phyloP scores from a whole-genome alignment of 2,113 vertebrate species.

The Athene cunicularia region DNA sequence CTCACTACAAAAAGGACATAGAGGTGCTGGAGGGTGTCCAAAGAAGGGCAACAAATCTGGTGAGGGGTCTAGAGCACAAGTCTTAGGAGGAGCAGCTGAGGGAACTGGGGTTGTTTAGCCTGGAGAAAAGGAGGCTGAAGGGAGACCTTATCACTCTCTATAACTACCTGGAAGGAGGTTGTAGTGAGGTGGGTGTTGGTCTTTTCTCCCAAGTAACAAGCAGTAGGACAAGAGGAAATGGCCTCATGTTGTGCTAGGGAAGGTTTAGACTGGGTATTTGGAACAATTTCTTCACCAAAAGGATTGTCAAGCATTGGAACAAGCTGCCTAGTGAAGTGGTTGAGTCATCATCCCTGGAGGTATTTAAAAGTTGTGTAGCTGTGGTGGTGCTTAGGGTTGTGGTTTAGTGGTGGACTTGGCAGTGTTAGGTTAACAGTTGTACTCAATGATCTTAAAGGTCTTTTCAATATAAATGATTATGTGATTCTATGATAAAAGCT shows the following conservation, averaged over 20 bases:
- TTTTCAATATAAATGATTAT: background rate
- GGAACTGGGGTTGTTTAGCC: background rate
- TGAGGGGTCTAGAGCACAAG: background rate
- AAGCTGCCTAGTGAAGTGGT: background rate
- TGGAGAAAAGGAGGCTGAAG: background rate
- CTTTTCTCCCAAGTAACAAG: background rate
- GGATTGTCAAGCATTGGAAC: background rate
- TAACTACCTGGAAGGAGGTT: background rate
- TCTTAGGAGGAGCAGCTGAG: background rate
- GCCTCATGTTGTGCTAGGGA: background rate
- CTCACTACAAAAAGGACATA: background rate
- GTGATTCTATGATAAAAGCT: background rate
- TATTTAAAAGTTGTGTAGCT: background rate
- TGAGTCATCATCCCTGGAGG: background rate
- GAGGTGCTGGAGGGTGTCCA: background rate
- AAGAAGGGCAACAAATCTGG: too few relatives aligned
- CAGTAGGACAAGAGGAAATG: background rate
- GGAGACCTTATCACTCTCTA: background rate
- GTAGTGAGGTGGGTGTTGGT: background rate
- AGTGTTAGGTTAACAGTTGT: background rate
- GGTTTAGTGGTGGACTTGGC: background rate
- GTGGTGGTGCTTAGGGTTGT: background rate
- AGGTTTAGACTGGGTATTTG: background rate
- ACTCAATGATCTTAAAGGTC: background rate
- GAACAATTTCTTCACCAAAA: background rate